Evolutionary conservation across 2,113 vertebrate genomes (phyloP), one percentile per base, ranked within the genome.

Genomic region (Marcusenius ussheri): DNA sequence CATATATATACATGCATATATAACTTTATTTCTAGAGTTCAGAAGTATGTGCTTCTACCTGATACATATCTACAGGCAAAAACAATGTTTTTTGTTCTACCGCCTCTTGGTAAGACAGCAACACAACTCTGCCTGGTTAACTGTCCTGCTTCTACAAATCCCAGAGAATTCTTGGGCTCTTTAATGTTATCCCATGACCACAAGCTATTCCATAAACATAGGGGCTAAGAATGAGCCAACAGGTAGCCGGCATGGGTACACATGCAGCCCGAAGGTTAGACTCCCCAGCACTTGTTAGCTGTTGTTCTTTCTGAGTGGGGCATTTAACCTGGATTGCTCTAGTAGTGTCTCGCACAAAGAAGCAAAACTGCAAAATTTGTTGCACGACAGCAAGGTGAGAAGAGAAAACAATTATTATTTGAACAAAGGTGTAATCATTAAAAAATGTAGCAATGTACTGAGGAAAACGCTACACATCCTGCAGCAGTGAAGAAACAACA

Each of bases 41-140:
- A 27, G 58, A 58, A 58, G 95, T 93, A 93, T 91, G 92, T 93
- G 92, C 93, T 91, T 89, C 93, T 93, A 94, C 95, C 93, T 96
- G 93, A 94, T 95, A 93, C 94, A 94, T 96, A 95, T 96, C 96
- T 94, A 95, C 93, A 90, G 94, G 94, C 94, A 94, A 93, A 94
- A 87, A 49, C 13, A 53, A 2, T 49, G 74, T 58, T 83, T 51
- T 89, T 35, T 50, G 13, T 87, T 35, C 35, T 5, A 56, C 6
- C 4, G 49, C 6, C 85, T 87, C 86, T 50, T 56, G 31, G 31
- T 39, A 50, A 86, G 24, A 87, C 86, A 58, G 49, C 51, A 87
- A 51, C 31, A 53, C 11, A 53, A 24, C 50, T 31, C 17, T 87
- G n/a, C 86, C n/a, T 87, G 86, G 11, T 39, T 53, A 49, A 85